Base-by-base conservation (phyloP, 2,113 vertebrate genomes). In the Sinocyclocheilus anophthalmus region DNA sequence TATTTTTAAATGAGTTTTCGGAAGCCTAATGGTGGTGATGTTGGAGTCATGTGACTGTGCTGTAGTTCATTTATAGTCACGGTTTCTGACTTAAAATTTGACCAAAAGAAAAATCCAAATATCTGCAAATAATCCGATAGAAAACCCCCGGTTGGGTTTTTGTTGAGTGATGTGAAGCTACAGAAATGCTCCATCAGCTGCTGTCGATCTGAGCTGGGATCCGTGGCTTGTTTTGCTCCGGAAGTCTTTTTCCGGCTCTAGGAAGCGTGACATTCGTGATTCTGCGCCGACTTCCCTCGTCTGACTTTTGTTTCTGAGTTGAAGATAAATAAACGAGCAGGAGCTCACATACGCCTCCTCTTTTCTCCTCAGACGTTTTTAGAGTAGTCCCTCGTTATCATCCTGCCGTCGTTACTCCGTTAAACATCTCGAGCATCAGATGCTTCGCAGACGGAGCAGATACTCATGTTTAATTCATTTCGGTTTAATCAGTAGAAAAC, bases 251-350 rank as follows among this genome's bases (percentile, higher is more conserved):
- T 96, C 94, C 94, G 94, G 92, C 89, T 87, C 87, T 92, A 93
- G 94, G 95, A 96, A 96, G 86, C 87, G 89, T 5, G 86, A 95
- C 93, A 94, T 95, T 95, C 93, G 93, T 92, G 89, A 72, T 0
- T 91, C 91, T 92, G 88, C 92, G 93, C 93, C 92, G 94, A 90
- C 91, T 93, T 95, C 91, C 92, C 91, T 87, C 78, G 83, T 89
- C 88, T 69, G 91, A 92, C 94, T 92, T 95, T 95, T 94, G 94
- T 95, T 93, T 93, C 91, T 92, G 91, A 91, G 88, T 88, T 85
- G 91, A 93, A 91, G 90, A 90, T 90, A 95, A 95, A 95, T 94
- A 95, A 95, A 94, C 92, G 0, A 1, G 48, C 48, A 50, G 48
- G 48, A 50, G 92, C 92, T 94, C 24, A 6, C 5, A 7, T 37